Base-by-base conservation (phyloP, 2,113 vertebrate species). In the Haemorhous mexicanus region DNA sequence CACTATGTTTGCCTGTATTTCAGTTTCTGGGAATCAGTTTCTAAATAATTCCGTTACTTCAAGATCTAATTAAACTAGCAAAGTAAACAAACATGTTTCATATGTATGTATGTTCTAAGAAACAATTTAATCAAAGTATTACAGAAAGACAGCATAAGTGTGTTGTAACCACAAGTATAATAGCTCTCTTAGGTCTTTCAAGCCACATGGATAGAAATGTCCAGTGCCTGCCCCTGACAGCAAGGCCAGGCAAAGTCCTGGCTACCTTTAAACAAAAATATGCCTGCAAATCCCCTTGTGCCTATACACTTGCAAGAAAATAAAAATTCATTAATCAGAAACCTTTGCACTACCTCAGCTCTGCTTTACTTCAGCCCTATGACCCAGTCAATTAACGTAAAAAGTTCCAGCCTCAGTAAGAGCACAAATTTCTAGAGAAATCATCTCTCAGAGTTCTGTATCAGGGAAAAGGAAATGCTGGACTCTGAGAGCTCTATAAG, bases 21-120 rank as follows among this genome's bases (percentile, higher is more conserved):
- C 82, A 79, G 17, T 83, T 97, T 97, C 96, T 94, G 86, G 69
- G 94, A 97, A 97, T 68, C 70, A 49, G 59, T 95, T 95, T 93
- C 95, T 89, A 95, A 97, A 94, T 73, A 91, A 80, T 76, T 80
- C 52, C 28, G 16, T 85, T 84, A 85, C 68, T 92, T 74, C 79
- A 86, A 90, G 55, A 68, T 76, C 59, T 47, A 70, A 87, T 53
- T 58, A 70, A 93, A 64, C n/a, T 27, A 75, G 49, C 37, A 59
- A 92, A 96, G 73, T 94, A 96, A 96, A 97, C 91, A 96, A 96
- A 78, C 93, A 94, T 56, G 85, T 93, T 92, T 90, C 61, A 86
- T 86, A 81, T 47, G 33, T 67, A 93, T 70, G 72, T 61, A 77
- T 72, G 81, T 94, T 95, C 88, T 92, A 44, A 20, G 55, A 93